Evolutionary conservation across 2,797 vertebrate species (phyloP), one percentile per base, ranked within the genome.

Genomic region (Myotis planiceps): DNA sequence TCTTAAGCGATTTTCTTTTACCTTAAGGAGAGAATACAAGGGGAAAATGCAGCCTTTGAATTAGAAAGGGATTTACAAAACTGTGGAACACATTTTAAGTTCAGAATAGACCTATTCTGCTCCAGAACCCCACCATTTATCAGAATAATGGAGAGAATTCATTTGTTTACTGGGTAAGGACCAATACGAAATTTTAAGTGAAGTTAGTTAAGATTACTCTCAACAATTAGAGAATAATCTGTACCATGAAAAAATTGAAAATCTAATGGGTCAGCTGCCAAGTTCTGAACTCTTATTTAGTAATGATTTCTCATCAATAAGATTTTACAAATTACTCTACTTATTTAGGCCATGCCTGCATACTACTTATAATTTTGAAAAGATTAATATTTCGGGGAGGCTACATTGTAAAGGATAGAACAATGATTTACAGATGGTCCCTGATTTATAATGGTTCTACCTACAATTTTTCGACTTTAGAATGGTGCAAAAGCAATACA

Each of bases 1-100:
- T 94, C 65, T 99, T 27, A 98, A 81, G 55, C 99, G 98, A 97
- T 99, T 99, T 98, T 99, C 99, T 96, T 99, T 99, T 79, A 99
- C 99, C 99, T 99, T 89, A n/a, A 80, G 90, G 94, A 74, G 65
- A 74, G 65, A 96, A 92, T 71, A 58, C 0, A 80, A 96, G 76
- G 34, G 27, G 92, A 12, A 92, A 83, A 83, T 32, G 14, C 16
- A 75, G 68, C 14, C 66, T 95, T 85, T 94, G 79, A 89, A 86
- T 39, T n/a, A 66, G 58, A 92, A 90, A 76, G 25, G 21, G 75
- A 78, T 16, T 81, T 78, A 58, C 34, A 90, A 90, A 95, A 49
- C 49, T 25, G 42, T n/a, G 68, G 49, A 88, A 89, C 12, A 74
- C 13, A 95, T 72, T 92, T 79, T 86, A 83, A 95, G 21, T 79